phyloP scores from a whole-genome alignment of 2,113 vertebrate species.

The Microcebus lehilahytsara region DNA sequence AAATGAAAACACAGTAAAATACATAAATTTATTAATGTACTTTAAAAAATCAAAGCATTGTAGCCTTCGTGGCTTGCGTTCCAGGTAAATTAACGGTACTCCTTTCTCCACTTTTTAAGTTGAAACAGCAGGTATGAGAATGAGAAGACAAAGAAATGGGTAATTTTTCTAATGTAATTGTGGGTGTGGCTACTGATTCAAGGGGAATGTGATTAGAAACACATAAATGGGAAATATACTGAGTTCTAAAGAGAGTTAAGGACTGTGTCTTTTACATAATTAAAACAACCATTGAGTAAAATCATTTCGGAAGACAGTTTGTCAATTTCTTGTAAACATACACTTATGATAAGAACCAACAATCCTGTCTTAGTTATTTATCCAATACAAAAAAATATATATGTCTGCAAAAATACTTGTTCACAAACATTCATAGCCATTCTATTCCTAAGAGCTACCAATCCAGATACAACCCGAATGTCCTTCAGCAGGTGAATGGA shows the following conservation, averaged over 20 bases:
- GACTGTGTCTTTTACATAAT: background rate
- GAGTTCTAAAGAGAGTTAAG: background rate
- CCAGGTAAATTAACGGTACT: background rate
- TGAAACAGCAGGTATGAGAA: background rate
- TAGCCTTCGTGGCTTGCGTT: background rate
- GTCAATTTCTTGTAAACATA: background rate
- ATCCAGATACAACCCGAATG: background rate
- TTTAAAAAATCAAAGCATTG: background rate
- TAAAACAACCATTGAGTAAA: background rate
- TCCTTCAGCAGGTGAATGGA: background rate
- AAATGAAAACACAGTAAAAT: background rate
- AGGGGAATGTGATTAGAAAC: background rate
- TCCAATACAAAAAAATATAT: background rate
- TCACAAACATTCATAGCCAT: background rate
- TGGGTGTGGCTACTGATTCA: too few species aligned
- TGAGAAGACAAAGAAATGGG: background rate
- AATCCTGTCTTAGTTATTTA: background rate
- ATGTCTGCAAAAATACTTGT: background rate
- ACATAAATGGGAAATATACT: background rate
- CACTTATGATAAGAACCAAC: background rate
- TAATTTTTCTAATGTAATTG: background rate
- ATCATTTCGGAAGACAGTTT: background rate
- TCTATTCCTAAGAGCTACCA: background rate
- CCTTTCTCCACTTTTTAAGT: background rate
- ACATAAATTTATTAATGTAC: background rate